Evolutionary conservation across 1,140 invertebrate genomes (phyloP).

Genomic region (Bursaphelenchus mucronatus): DNA sequence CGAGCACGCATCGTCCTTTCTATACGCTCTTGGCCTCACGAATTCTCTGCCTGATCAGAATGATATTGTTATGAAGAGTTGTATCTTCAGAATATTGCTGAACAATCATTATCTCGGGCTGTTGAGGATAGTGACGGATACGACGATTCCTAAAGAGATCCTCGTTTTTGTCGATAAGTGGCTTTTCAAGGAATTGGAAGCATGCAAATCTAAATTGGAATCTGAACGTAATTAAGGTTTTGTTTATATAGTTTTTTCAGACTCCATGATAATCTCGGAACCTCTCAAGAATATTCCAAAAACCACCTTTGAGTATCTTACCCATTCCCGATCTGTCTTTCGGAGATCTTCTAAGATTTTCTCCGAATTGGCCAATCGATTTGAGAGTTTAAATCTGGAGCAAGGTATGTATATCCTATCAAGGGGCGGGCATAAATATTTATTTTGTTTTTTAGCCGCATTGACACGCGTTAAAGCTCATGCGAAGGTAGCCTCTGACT

Average conservation of each 20-base stretch:
- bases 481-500: conserved; percentile 5
- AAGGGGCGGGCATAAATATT: not conserved
- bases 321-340: conserved; percentile 10
- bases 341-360: conserved; percentile 7
- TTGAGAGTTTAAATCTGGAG: conserved; percentile 4
- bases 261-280: not conserved
- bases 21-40: conserved; percentile 1
- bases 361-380: not conserved
- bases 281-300: not conserved
- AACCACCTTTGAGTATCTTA: not conserved
- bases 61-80: conserved; percentile 10
- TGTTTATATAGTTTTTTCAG: not conserved
- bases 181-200: conserved; percentile 16
- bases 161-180: conserved; percentile 12
- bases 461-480: conserved; percentile 1
- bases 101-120: conserved; percentile 15
- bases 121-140: not conserved
- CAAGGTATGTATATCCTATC: not conserved
- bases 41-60: conserved; percentile 11
- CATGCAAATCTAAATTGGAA: conserved; percentile 1
- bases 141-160: not conserved
- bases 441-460: conserved; percentile 3
- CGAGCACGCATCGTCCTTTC: not conserved
- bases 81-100: conserved; percentile 12
- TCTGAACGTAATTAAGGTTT: conserved; percentile 4